phyloP scores from a whole-genome alignment of 2,113 vertebrate species.

The Cryptomyrus ogoouensis region DNA sequence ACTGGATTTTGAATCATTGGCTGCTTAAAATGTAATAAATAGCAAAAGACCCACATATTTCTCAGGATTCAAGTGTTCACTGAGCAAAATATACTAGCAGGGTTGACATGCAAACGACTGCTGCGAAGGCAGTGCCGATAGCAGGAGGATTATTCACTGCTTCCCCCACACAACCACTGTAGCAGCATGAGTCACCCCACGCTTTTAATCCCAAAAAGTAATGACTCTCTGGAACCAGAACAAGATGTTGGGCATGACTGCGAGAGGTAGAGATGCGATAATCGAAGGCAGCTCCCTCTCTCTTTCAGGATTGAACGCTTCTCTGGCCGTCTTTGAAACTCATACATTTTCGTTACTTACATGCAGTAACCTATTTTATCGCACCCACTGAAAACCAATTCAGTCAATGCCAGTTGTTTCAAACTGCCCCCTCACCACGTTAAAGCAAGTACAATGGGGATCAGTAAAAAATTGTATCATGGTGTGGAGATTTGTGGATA shows the following conservation, averaged over 20 bases:
- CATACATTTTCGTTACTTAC: neutral
- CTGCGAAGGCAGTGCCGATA: neutral
- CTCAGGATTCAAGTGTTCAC: slow-evolving; percentile 40
- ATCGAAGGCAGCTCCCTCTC: neutral
- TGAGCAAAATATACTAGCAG: slow-evolving; percentile 50
- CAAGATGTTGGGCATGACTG: neutral
- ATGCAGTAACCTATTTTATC: neutral
- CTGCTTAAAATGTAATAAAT: neutral
- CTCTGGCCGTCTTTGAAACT: neutral
- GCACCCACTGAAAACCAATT: neutral
- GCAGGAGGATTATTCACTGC: neutral
- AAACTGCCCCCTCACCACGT: neutral
- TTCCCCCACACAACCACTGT: neutral
- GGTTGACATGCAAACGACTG: slow-evolving; percentile 37
- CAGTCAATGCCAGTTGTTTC: neutral
- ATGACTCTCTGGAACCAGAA: neutral
- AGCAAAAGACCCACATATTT: neutral
- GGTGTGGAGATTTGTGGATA: neutral
- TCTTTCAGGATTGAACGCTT: neutral
- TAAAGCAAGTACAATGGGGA: neutral
- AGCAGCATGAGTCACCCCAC: neutral
- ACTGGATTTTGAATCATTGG: neutral
- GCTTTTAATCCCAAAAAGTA: slow-evolving; percentile 4
- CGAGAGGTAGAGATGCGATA: neutral
- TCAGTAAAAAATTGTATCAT: neutral